Percentiles rank a stretch among this genome's conserved stretches.
These are phyloP conservation scores for Aldrovandia affinis DNA, from an alignment of 2,797 vertebrate species.

Conservation along the genomic window DNA sequence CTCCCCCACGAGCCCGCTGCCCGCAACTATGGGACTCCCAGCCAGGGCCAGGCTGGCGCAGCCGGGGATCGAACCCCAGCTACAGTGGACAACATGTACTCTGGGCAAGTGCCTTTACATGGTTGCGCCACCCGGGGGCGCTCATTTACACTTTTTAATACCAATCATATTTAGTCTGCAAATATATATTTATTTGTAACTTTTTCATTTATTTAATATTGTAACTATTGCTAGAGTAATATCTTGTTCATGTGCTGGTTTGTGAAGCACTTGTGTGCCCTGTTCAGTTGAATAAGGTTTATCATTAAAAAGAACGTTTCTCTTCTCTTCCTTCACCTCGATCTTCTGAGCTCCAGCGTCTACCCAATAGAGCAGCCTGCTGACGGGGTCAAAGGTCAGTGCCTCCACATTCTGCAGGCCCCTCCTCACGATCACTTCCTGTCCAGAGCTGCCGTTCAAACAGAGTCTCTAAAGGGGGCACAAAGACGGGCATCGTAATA, in stretches of 20 bases:
- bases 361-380: slow-evolving; percentile 94
- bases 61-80: too few species aligned
- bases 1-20: too few species aligned
- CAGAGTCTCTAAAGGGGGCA: slow-evolving; percentile 80
- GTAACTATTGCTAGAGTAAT: not conserved
- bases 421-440: slow-evolving; percentile 88
- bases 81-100: too few species aligned
- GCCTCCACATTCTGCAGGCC: slow-evolving; percentile 93
- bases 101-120: too few species aligned
- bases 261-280: not conserved
- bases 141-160: too few species aligned
- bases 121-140: too few species aligned
- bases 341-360: slow-evolving; percentile 94
- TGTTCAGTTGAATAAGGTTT: not conserved
- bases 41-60: too few species aligned
- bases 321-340: slow-evolving; percentile 76
- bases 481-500: not conserved
- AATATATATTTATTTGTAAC: not conserved
- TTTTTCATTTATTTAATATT: not conserved
- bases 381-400: slow-evolving; percentile 91
- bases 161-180: too few species aligned
- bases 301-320: not conserved
- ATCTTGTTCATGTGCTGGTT: not conserved
- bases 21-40: too few species aligned
- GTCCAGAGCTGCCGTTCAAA: slow-evolving; percentile 90